These are phyloP conservation scores for Iguana delicatissima DNA, from an alignment of 2,797 vertebrate genomes.

Conservation along the genomic window DNA sequence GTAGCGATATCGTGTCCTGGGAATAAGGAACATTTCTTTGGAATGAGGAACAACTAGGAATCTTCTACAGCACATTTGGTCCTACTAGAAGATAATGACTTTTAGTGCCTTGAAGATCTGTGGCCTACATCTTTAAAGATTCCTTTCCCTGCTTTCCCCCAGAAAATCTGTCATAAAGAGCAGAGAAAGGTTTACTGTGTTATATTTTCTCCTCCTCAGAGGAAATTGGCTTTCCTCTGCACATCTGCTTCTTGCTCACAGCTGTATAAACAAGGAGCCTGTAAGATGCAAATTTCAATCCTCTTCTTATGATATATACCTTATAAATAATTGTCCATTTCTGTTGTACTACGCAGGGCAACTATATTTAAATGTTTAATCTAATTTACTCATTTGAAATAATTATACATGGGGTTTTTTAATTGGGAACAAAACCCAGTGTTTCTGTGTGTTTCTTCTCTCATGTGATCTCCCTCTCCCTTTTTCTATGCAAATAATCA, in stretches of 20 bases:
- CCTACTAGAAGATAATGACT: conserved; percentile 27
- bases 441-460: neutral
- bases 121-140: conserved; percentile 21
- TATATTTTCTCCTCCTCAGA: neutral
- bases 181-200: conserved; percentile 3
- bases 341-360: neutral
- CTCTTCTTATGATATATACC: neutral
- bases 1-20: conserved; percentile 1
- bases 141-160: neutral
- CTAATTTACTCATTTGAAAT: neutral
- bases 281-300: conserved; percentile 20
- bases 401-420: neutral
- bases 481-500: neutral
- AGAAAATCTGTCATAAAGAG: conserved; percentile 19
- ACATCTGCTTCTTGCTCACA: conserved; percentile 17
- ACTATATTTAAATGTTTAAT: conserved; percentile 6
- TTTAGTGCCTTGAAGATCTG: conserved; percentile 19
- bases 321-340: conserved; percentile 21
- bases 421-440: neutral
- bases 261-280: conserved; percentile 18
- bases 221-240: neutral
- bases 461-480: too few relatives aligned
- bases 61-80: neutral
- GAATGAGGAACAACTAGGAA: conserved; percentile 7
- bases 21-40: conserved; percentile 8